A percentile compares a stretch with the other conserved stretches of the same genome.
Conservation (phyloP, 2,888 invertebrate genomes). For the Sycophila texana region DNA sequence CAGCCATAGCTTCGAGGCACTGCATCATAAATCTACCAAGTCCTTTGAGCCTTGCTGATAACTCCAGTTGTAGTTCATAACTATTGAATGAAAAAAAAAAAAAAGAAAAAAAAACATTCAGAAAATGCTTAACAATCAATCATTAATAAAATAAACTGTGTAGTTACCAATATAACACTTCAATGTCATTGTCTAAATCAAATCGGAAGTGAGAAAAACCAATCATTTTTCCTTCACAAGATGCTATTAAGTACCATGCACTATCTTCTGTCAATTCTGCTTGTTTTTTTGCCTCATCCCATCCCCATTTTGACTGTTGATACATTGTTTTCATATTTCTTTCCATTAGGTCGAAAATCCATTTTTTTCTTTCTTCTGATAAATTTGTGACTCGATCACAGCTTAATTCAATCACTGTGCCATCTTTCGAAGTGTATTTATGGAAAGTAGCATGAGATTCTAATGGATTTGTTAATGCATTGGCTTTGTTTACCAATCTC, state of each 20-base stretch:
- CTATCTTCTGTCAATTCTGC: slow-evolving; percentile 81
- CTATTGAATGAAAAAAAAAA: slow-evolving; percentile 75
- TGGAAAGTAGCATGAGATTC: slow-evolving; percentile 80
- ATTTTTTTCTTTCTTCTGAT: slow-evolving; percentile 79
- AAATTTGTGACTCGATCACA: slow-evolving; percentile 80
- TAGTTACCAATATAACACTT: slow-evolving; percentile 84
- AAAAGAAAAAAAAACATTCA: slow-evolving; percentile 59
- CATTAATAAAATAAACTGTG: slow-evolving; percentile 4
- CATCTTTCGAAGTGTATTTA: slow-evolving; percentile 79
- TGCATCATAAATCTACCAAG: slow-evolving; percentile 89
- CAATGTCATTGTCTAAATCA: slow-evolving; percentile 82
- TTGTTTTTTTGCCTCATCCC: slow-evolving; percentile 81
- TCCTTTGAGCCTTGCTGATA: slow-evolving; percentile 84
- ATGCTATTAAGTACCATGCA: slow-evolving; percentile 81
- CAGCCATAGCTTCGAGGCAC: slow-evolving; percentile 86
- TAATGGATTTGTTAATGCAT: slow-evolving; percentile 79
- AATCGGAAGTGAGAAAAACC: slow-evolving; percentile 87
- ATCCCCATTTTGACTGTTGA: slow-evolving; percentile 79
- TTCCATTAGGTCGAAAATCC: slow-evolving; percentile 86
- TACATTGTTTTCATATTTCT: slow-evolving; percentile 88
- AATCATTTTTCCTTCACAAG: slow-evolving; percentile 76
- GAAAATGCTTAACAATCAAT: background rate
- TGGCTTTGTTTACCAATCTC: slow-evolving; percentile 80
- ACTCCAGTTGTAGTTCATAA: slow-evolving; percentile 91
- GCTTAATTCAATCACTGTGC: slow-evolving; percentile 79